Evolutionary conservation across 2,797 vertebrate genomes (phyloP), one percentile per base, ranked within the genome.

Genomic region (Tiaroga cobitis): DNA sequence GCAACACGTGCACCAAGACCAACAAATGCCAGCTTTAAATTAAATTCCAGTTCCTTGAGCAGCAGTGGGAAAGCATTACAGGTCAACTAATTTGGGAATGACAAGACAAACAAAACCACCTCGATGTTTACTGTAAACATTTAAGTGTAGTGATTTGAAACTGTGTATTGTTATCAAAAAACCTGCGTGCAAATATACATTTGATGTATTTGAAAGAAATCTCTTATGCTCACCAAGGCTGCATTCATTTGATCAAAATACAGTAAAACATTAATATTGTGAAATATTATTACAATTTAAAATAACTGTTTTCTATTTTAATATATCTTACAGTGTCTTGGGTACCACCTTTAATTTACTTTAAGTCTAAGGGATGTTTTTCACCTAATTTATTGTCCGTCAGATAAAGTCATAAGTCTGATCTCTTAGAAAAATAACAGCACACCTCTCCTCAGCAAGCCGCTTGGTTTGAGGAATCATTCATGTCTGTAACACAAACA

Each of bases 401-500:
- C 21, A 2, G 61, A 51, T 68, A 80, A 68, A 68, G 68, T 80
- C 29, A 1, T 19, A 34, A 68, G 41, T 68, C 79, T 68, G 61
- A 80, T 68, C 11, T 68, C 43, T 34, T 49, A 80, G 21, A 80
- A 68, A 80, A 68, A 80, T 67, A 80, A 68, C 63, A 34, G 61
- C 63, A 49, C 43, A 80, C 61, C 41, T 80, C 41, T 68, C 10
- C 79, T 51, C 61, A 24, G 79, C 43, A 49, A 49, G 79, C 63
- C 41, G 6, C 29, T 4, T 51, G 79, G 46, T 80, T 51, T 32
- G 79, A 68, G 43, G 21, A 67, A 80, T 68, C 63, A 34, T 37
- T 80, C 79, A 80, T 37, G 61, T 80, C 78, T 80, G 61, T 80
- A 67, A 41, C 78, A 67, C 78, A 80, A 80, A 80, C 79, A 80